Evolutionary conservation across 1,140 invertebrate genomes (phyloP).

Genomic region (Archivesica marissinica): DNA sequence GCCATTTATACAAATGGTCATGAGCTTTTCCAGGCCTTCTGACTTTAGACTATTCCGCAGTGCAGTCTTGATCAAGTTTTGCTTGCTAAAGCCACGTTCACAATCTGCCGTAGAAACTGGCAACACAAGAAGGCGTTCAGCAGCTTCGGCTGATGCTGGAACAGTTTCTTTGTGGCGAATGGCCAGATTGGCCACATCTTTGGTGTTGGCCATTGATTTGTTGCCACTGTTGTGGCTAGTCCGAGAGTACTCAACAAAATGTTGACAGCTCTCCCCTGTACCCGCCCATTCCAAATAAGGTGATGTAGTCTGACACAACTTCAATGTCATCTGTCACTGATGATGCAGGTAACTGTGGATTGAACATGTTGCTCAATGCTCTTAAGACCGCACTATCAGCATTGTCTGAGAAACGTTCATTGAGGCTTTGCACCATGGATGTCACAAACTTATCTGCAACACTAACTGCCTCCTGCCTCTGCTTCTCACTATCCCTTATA

Average conservation of each 20-base stretch:
- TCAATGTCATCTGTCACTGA: too few relatives aligned
- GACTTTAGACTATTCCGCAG: background rate
- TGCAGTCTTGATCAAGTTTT: conserved; percentile 27
- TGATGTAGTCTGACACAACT: too few relatives aligned
- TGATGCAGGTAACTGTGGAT: background rate
- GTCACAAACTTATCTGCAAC: conserved; percentile 15
- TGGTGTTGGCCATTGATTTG: too few relatives aligned
- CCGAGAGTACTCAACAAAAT: too few relatives aligned
- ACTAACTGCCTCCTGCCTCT: background rate
- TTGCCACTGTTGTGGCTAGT: too few relatives aligned
- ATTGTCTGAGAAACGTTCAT: conserved; percentile 18
- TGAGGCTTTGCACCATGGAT: background rate
- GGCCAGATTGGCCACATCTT: too few relatives aligned
- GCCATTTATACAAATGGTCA: background rate
- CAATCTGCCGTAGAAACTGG: background rate
- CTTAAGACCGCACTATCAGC: conserved; percentile 1
- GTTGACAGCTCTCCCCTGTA: too few relatives aligned
- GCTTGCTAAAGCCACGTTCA: conserved; percentile 12
- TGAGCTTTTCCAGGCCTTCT: background rate
- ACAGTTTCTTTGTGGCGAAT: background rate
- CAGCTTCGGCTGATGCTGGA: background rate
- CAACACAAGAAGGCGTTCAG: background rate
- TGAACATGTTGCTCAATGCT: conserved; percentile 22
- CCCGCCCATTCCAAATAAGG: too few relatives aligned
- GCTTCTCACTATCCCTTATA: conserved; percentile 15